Evolutionary conservation across 2,797 vertebrate genomes (phyloP).

Genomic region (Sebastes oblongus): DNA sequence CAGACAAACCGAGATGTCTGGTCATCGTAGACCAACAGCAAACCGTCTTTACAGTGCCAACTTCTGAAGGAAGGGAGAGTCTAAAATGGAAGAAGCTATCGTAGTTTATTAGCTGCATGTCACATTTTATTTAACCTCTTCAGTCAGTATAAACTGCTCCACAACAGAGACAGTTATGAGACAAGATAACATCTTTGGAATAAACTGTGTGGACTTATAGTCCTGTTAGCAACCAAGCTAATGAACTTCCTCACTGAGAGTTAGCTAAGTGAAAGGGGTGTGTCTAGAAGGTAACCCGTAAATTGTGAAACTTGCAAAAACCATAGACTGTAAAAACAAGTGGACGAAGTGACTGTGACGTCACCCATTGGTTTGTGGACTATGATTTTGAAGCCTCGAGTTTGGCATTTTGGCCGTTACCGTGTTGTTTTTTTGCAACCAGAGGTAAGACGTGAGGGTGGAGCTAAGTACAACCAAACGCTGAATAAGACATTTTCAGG

Average conservation of each 20-base stretch:
- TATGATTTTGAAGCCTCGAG: no score
- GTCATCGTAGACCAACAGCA: not conserved
- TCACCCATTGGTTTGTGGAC: no score
- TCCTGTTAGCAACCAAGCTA: not conserved
- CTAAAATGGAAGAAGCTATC: not conserved
- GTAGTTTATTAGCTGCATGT: not conserved
- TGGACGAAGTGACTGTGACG: no score
- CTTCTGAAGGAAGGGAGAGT: not conserved
- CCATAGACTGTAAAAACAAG: no score
- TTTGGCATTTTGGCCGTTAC: no score
- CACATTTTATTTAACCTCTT: not conserved
- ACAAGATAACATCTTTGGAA: not conserved
- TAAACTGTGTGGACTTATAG: not conserved
- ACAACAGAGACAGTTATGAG: not conserved
- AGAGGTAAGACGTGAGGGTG: no score
- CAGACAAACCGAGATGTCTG: no score
- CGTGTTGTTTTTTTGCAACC: no score
- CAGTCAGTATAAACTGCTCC: not conserved
- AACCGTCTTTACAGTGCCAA: not conserved
- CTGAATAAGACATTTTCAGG: no score
- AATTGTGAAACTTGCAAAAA: not conserved
- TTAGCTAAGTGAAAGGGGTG: not conserved
- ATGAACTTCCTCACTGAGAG: not conserved
- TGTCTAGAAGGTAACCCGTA: not conserved
- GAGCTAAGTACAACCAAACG: no score